Base-by-base conservation (phyloP, 1,140 invertebrate species). In the Helicoverpa armigera region DNA sequence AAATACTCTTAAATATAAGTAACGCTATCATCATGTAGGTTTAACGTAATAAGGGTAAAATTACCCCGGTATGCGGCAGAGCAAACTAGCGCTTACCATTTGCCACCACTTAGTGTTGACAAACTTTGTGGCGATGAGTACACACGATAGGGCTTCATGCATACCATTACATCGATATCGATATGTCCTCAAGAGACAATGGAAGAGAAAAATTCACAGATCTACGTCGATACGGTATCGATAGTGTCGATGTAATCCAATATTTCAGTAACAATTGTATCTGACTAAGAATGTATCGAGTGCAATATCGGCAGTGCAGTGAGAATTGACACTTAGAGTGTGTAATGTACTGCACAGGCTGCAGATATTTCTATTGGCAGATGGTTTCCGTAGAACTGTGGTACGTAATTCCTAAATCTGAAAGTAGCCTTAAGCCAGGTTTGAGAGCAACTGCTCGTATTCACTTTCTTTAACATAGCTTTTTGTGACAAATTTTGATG, bases 51-150 rank as follows among this genome's bases (percentile, higher is more conserved):
- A 67, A 48, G 35, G 63, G n/a, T 48, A 48, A 54, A 73, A 73
- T 73, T 75, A 75, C 56, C 11, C 13, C 16, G 12, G 67, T 60
- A 29, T 54, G 18, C 43, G 43, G 56, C 56, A 13, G 56, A n/a
- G 54, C 7, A 61, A 56, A 70, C 67, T 73, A 56, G 43, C 35
- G 16, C 51, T 75, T 61, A 61, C 73, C 56, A 75, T 75, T 75
- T 75, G 56, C 73, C 31, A 58, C 73, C 54, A 75, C 53, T 60
- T 75, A 58, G 73, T 60, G 73, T 60, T 16, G 67, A 70, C 54
- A 75, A 75, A 75, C 73, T 75, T 75, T 60, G 73, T 50, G 53
- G 35, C 56, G 31, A 75, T 61, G 53, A 73, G 73, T 56, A 48
- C 58, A 60, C 58, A 58, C 54, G 54, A 75, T 61, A 58, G 53